Percentiles rank a stretch among this genome's conserved stretches.
Evolutionary conservation across 2,888 invertebrate species (phyloP).

Genomic region (Tupiocoris notatus): DNA sequence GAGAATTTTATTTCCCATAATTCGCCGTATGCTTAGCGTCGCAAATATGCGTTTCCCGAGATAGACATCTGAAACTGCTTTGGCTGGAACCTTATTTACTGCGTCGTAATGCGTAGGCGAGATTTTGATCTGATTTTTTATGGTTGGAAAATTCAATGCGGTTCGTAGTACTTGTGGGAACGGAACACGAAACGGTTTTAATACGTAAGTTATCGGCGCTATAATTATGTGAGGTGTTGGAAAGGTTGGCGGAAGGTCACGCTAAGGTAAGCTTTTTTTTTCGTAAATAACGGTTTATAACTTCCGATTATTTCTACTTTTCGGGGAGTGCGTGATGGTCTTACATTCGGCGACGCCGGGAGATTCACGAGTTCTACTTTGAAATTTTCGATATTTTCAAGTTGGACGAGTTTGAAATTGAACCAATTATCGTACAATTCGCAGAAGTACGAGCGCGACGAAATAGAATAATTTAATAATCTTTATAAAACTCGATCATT

Average conservation of each 20-base stretch:
- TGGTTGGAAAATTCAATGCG: neutral
- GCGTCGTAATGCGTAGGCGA: neutral
- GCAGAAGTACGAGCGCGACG: too few species aligned
- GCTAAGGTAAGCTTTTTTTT: slow-evolving; percentile 25
- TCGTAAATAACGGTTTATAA: neutral
- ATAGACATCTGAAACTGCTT: too few species aligned
- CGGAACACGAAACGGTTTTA: slow-evolving; percentile 21
- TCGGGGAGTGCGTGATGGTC: neutral
- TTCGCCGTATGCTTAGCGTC: too few species aligned
- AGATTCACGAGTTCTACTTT: too few species aligned
- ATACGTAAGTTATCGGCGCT: neutral
- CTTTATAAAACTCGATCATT: too few species aligned
- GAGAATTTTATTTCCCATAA: too few species aligned
- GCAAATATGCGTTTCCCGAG: too few species aligned
- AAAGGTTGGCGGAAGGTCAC: slow-evolving; percentile 7
- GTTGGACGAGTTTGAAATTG: too few species aligned
- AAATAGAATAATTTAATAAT: too few species aligned
- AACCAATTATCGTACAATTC: too few species aligned
- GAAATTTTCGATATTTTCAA: too few species aligned
- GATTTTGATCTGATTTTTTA: slow-evolving; percentile 15
- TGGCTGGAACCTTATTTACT: neutral
- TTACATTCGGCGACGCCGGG: neutral
- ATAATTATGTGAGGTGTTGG: slow-evolving; percentile 19
- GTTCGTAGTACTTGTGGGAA: neutral
- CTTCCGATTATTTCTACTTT: neutral